Conservation (phyloP, 2,797 vertebrate species). For the Menidia menidia region DNA sequence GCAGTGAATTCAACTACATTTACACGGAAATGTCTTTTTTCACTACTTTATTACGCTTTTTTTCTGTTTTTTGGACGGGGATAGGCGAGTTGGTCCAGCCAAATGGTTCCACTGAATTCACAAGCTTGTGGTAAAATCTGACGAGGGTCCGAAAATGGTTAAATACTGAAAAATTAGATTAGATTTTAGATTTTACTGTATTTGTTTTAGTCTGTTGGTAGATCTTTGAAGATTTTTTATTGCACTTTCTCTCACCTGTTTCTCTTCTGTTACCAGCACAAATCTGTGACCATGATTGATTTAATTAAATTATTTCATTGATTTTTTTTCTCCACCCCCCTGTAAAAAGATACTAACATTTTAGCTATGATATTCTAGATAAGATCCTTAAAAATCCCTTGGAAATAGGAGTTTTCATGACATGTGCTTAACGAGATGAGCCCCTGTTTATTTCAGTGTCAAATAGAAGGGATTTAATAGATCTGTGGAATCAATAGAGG, state of each 20-base stretch:
- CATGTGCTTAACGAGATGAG: too few relatives aligned
- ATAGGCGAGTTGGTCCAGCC: too few relatives aligned
- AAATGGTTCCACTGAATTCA: neutral
- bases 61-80: too few relatives aligned
- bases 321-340: neutral
- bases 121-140: too few relatives aligned
- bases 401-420: too few relatives aligned
- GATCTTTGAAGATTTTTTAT: neutral
- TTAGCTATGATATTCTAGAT: neutral
- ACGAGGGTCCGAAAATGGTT: too few relatives aligned
- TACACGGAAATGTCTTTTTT: too few relatives aligned
- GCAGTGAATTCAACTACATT: too few relatives aligned
- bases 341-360: neutral
- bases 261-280: neutral
- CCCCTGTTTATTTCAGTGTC: too few relatives aligned
- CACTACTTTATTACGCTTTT: too few relatives aligned
- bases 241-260: neutral
- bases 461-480: neutral
- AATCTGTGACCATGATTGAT: neutral
- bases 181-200: neutral
- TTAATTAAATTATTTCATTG: neutral
- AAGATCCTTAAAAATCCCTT: too few relatives aligned
- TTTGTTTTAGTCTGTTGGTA: neutral
- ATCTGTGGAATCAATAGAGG: neutral
- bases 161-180: too few relatives aligned